These are phyloP conservation scores for Octomys mimax DNA, from an alignment of 2,797 vertebrate species.

Conservation along the genomic window DNA sequence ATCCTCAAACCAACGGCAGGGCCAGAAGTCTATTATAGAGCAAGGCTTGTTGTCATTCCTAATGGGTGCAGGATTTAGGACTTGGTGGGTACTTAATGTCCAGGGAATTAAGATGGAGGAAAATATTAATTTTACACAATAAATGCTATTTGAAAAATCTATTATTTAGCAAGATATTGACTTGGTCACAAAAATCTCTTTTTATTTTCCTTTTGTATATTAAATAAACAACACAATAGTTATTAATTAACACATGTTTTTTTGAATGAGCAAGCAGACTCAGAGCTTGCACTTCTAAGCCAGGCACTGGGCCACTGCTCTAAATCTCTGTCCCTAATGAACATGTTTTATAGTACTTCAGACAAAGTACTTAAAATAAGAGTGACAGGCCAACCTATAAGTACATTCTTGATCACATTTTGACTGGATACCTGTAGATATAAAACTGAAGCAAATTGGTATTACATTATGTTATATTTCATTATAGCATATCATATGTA, in stretches of 20 bases:
- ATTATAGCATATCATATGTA: neutral
- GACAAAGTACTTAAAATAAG: neutral
- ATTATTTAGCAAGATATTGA: neutral
- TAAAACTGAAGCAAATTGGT: neutral
- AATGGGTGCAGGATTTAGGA: neutral
- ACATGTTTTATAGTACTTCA: neutral
- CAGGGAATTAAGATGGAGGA: neutral
- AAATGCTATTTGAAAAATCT: neutral
- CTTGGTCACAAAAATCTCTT: neutral
- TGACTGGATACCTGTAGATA: neutral
- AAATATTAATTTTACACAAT: neutral
- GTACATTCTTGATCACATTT: neutral
- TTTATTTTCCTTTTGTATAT: neutral
- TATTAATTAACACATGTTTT: neutral
- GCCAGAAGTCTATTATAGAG: neutral
- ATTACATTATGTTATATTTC: neutral
- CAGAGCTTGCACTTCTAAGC: too few relatives aligned
- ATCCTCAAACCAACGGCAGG: neutral
- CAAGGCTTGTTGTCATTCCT: neutral
- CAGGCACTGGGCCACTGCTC: too few relatives aligned
- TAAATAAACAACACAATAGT: neutral
- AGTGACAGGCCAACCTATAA: neutral
- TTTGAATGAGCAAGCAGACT: too few relatives aligned
- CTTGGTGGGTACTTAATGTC: neutral
- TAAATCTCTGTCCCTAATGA: neutral